Evolutionary conservation across 2,888 invertebrate genomes (phyloP).

Genomic region (Orthonevra nobilis): DNA sequence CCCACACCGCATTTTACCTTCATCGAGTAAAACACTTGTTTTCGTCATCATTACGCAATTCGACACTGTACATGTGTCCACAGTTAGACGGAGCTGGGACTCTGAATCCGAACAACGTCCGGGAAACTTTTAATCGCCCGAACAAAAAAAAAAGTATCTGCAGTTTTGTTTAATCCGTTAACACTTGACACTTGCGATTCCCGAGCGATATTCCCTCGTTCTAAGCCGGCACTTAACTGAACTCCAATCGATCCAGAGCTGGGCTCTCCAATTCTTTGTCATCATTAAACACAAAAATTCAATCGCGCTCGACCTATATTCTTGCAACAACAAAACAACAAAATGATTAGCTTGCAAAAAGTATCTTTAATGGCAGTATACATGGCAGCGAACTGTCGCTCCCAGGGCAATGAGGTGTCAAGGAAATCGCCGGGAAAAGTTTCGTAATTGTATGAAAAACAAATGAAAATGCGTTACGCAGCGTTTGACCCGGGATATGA

Average conservation of each 20-base stretch:
- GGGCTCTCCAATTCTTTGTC: not conserved
- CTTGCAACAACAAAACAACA: conserved; percentile 16
- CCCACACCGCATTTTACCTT: conserved; percentile 43
- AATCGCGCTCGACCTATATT: conserved; percentile 48
- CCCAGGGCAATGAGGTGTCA: not conserved
- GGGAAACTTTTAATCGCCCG: too few relatives aligned
- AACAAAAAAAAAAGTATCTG: not conserved
- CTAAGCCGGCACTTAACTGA: conserved; percentile 34
- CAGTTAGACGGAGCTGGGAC: conserved; percentile 12
- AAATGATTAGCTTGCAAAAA: conserved; percentile 22
- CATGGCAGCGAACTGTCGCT: not conserved
- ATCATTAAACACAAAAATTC: conserved; percentile 2
- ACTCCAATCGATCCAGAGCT: conserved; percentile 10
- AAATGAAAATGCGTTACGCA: conserved; percentile 69
- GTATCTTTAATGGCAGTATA: not conserved
- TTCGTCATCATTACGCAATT: conserved; percentile 48
- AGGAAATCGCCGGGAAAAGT: not conserved
- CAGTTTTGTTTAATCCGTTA: too few relatives aligned
- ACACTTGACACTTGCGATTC: conserved; percentile 22
- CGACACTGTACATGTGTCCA: conserved; percentile 24
- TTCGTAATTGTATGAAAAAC: conserved; percentile 30
- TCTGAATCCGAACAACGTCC: not conserved
- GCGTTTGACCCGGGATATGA: conserved; percentile 40
- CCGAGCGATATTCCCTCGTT: conserved; percentile 21
- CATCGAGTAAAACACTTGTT: conserved; percentile 42